phyloP scores from a whole-genome alignment of 1,140 invertebrate species.

The Platyscapa corneri region DNA sequence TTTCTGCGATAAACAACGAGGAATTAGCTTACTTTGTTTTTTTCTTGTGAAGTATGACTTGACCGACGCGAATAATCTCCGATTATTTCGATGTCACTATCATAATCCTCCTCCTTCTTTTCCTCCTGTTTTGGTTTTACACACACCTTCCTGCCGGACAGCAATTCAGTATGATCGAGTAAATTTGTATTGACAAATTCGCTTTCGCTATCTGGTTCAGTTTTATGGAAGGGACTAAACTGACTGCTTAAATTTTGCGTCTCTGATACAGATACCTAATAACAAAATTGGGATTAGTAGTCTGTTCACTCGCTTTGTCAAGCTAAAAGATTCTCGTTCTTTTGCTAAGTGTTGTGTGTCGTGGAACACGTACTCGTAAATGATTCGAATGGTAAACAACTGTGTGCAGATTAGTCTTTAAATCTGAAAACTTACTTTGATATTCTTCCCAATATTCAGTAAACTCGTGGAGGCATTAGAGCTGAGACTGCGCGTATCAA shows the following conservation, averaged over 20 bases:
- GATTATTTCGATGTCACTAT: conserved; percentile 69
- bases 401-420: not conserved
- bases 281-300: not conserved
- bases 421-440: conserved; percentile 23
- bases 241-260: not conserved
- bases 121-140: not conserved
- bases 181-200: conserved; percentile 68
- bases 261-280: conserved; percentile 38
- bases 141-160: conserved; percentile 50
- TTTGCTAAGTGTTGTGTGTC: too few relatives aligned
- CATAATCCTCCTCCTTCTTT: conserved; percentile 34
- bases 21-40: not conserved
- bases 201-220: conserved; percentile 38
- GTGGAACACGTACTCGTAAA: too few relatives aligned
- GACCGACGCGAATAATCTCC: conserved; percentile 52
- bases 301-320: too few relatives aligned
- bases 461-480: not conserved
- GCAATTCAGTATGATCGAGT: conserved; percentile 62
- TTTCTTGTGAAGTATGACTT: not conserved
- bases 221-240: conserved; percentile 8
- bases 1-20: too few relatives aligned
- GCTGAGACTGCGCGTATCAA: conserved; percentile 38
- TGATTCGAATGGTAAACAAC: too few relatives aligned
- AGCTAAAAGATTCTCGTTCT: too few relatives aligned
- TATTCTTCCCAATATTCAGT: conserved; percentile 38